Evolutionary conservation across 2,797 vertebrate species (phyloP), one percentile per base, ranked within the genome.

Genomic region (Labeo calbasu): DNA sequence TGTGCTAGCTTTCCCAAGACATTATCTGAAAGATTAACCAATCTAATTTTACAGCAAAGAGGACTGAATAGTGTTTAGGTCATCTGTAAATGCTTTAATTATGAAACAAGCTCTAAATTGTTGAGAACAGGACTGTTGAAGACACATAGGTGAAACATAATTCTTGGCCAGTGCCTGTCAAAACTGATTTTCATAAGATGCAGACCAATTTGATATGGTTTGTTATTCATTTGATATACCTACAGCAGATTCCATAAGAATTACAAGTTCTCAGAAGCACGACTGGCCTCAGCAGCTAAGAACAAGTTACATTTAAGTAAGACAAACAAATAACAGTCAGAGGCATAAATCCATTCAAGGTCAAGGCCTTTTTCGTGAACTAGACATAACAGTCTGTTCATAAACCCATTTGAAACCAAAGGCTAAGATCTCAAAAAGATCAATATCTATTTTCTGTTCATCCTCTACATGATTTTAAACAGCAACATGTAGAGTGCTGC

Each of bases 1-100:
- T 68, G 25, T 65, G 59, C 15, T 46, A 57, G 50, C 68, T 83
- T 53, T 68, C 57, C 40, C 23, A 48, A 69, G 72, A 55, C 50
- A 69, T 57, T 65, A 82, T 63, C 57, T 51, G 57, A 73, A 51
- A 77, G 50, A 68, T 76, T 68, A 83, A 46, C 48, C 50, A 77
- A 83, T 76, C 63, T 28, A 25, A 83, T 55, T 55, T 55, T 11
- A 6, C 61, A 15, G 61, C 50, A 65, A 25, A 5, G n/a, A 68
- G 51, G 12, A 53, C 43, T 10, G 21, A 51, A 73, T 25, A 36
- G 40, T 72, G 70, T 82, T 82, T 8, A 66, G 48, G 71, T 66
- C 46, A 65, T 66, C 72, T 53, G 11, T 43, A 48, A 28, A 68
- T 57, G 48, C 28, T 55, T 76, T 13, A 77, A 28, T 77, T 46